Conservation (phyloP, 2,888 invertebrate genomes). For the Stenurella melanura region DNA sequence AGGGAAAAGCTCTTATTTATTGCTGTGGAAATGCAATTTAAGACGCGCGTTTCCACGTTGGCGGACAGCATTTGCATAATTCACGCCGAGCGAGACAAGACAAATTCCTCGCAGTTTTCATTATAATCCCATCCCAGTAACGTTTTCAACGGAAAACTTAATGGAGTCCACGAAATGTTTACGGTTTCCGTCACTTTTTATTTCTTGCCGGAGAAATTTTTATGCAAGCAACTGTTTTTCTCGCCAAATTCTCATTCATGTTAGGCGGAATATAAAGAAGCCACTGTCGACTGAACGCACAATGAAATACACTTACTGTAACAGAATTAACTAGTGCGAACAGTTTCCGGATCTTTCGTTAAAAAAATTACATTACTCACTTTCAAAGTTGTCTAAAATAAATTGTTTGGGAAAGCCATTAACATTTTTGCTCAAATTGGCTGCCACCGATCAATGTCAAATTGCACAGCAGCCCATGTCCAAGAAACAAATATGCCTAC, state of each 20-base stretch:
- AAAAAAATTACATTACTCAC: background rate
- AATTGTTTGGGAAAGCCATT: background rate
- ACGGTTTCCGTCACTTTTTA: constrained; percentile 66
- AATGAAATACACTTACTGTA: constrained; percentile 15
- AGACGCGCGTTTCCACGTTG: constrained; percentile 70
- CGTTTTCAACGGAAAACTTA: constrained; percentile 67
- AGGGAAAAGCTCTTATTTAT: constrained; percentile 66
- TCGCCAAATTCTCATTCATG: constrained; percentile 26
- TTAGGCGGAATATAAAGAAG: constrained; percentile 17
- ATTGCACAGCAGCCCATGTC: background rate
- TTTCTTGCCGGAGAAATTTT: constrained; percentile 38
- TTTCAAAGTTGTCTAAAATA: background rate
- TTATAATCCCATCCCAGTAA: constrained; percentile 68
- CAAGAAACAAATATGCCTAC: too few species aligned
- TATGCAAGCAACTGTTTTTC: constrained; percentile 29
- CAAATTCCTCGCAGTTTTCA: constrained; percentile 71
- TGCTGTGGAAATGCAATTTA: constrained; percentile 69
- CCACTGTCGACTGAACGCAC: constrained; percentile 8
- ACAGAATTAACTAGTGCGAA: background rate
- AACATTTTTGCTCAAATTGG: background rate
- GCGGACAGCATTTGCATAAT: constrained; percentile 71
- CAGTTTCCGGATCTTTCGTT: background rate
- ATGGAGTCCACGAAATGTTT: constrained; percentile 68
- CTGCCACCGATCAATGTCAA: background rate
- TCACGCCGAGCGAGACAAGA: constrained; percentile 70